Evolutionary conservation across 2,888 invertebrate species (phyloP).

Genomic region (Pammene fasciana): DNA sequence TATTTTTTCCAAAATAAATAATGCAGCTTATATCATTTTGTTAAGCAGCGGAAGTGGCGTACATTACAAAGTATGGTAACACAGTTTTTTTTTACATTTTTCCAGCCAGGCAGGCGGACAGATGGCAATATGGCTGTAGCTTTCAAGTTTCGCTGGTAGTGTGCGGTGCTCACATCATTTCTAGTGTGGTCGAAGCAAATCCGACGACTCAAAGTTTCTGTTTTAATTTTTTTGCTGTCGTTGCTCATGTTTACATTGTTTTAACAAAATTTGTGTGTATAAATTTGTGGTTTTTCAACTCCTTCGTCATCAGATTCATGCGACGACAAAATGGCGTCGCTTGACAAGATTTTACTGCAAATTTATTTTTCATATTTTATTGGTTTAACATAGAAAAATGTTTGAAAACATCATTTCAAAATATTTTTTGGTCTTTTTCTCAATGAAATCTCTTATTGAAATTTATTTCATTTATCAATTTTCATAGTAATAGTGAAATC

Average conservation of each 20-base stretch:
- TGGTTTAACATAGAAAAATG: conserved; percentile 63
- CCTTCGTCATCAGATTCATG: conserved; percentile 82
- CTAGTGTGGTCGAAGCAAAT: conserved; percentile 73
- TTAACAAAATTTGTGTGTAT: conserved; percentile 65
- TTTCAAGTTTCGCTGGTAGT: conserved; percentile 80
- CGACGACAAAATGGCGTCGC: conserved; percentile 84
- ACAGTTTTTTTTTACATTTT: conserved; percentile 35
- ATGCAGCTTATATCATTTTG: neutral
- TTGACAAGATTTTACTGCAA: conserved; percentile 80
- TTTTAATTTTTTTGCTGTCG: conserved; percentile 76
- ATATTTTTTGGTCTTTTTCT: conserved; percentile 64
- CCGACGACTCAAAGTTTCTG: conserved; percentile 77
- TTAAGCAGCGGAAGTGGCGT: conserved; percentile 38
- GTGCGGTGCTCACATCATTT: conserved; percentile 78
- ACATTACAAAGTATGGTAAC: conserved; percentile 31
- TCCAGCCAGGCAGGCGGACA: conserved; percentile 51
- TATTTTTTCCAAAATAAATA: neutral
- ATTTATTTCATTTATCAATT: conserved; percentile 59
- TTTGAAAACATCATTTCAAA: conserved; percentile 58
- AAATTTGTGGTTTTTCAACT: conserved; percentile 73
- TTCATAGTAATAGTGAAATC: conserved; percentile 70
- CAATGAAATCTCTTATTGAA: conserved; percentile 62
- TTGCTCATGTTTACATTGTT: conserved; percentile 70
- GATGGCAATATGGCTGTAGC: conserved; percentile 82
- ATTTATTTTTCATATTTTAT: conserved; percentile 73